Evolutionary conservation across 2,797 vertebrate genomes (phyloP).

Genomic region (Spheniscus humboldti): DNA sequence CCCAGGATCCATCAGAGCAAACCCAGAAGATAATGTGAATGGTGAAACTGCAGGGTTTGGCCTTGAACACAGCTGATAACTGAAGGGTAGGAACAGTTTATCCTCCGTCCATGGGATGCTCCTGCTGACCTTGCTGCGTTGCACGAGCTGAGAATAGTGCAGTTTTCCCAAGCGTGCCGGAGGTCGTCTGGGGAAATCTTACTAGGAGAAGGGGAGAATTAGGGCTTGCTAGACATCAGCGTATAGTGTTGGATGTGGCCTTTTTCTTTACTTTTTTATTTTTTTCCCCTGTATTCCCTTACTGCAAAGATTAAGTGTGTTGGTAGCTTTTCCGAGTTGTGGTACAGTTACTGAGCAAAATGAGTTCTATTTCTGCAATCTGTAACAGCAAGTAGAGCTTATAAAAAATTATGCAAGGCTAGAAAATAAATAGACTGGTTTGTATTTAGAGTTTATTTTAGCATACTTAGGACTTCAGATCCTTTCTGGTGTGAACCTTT

Average conservation of each 20-base stretch:
- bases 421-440: neutral
- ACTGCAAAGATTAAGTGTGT: neutral
- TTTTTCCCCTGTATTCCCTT: neutral
- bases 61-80: neutral
- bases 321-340: neutral
- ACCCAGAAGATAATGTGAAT: neutral
- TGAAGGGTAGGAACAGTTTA: neutral
- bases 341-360: neutral
- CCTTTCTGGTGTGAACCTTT: neutral
- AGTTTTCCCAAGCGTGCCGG: neutral
- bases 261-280: neutral
- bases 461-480: neutral
- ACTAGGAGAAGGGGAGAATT: neutral
- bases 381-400: neutral
- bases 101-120: neutral
- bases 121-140: neutral
- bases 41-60: neutral
- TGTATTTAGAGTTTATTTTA: neutral
- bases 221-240: neutral
- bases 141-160: neutral
- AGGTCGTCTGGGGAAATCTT: neutral
- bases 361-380: neutral
- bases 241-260: neutral
- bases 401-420: neutral
- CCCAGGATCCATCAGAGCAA: neutral